Conservation (phyloP, 2,797 vertebrate species). For the Melanotaenia nigrans region DNA sequence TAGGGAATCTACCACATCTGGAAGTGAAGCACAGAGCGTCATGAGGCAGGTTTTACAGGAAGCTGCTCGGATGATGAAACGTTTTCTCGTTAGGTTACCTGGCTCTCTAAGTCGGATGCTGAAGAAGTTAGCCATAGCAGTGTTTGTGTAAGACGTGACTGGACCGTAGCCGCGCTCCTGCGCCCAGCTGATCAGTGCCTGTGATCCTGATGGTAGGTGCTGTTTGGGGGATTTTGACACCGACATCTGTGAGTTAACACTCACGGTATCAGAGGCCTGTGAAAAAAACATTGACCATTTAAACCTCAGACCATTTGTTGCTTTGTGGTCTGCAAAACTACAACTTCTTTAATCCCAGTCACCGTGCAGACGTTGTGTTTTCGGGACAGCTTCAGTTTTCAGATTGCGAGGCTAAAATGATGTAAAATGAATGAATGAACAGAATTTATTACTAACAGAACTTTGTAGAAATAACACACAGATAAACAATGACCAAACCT, state of each 20-base stretch:
- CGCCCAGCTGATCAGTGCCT: constrained; percentile 91
- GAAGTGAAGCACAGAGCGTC: constrained; percentile 43
- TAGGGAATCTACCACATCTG: constrained; percentile 70
- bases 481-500: too few species aligned
- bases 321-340: background rate
- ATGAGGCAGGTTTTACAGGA: constrained; percentile 36
- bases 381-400: too few species aligned
- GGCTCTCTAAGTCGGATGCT: constrained; percentile 86
- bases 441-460: too few species aligned
- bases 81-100: constrained; percentile 76
- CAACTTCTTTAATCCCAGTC: background rate
- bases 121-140: constrained; percentile 91
- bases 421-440: too few species aligned
- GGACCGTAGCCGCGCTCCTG: constrained; percentile 82
- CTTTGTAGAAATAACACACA: too few species aligned
- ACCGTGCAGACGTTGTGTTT: too few species aligned
- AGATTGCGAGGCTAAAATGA: too few species aligned
- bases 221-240: constrained; percentile 72
- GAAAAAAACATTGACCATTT: constrained; percentile 23
- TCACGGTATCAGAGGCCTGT: constrained; percentile 92
- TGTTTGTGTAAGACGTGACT: constrained; percentile 92
- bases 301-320: background rate
- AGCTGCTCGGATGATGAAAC: constrained; percentile 14
- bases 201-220: constrained; percentile 83
- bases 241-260: constrained; percentile 85